A percentile compares a stretch with the other conserved stretches of the same genome.
phyloP scores from a whole-genome alignment of 30 jellyfish, hydroid and myxozoan species.

The Aurelia coerulea region DNA sequence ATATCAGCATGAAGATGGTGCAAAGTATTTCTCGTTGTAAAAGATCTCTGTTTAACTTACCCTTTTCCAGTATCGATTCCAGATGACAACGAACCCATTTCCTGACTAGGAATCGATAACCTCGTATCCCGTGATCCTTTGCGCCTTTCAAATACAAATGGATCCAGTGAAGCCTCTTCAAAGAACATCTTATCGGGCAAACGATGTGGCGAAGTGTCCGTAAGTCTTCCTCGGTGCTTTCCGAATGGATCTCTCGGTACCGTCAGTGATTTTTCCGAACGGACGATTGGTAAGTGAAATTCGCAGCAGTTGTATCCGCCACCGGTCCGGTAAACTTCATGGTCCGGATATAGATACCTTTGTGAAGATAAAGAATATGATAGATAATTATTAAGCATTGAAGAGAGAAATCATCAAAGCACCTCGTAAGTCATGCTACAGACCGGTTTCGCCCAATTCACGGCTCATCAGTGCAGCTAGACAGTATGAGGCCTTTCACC shows the following conservation, averaged over 20 bases:
- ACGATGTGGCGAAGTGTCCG: slow-evolving; percentile 45
- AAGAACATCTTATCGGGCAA: slow-evolving; percentile 25
- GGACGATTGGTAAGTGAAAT: slow-evolving; percentile 32
- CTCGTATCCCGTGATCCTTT: background rate
- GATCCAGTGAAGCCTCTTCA: slow-evolving; percentile 5
- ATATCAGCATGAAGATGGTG: too few species aligned
- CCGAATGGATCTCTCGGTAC: slow-evolving; percentile 54
- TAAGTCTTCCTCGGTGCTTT: slow-evolving; percentile 39
- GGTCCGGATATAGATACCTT: slow-evolving; percentile 63
- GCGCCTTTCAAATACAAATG: slow-evolving; percentile 8
- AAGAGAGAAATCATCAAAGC: too few species aligned
- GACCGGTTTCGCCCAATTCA: too few species aligned
- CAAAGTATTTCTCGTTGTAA: too few species aligned
- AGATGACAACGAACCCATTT: background rate
- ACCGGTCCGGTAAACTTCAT: slow-evolving; percentile 74
- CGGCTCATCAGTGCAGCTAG: too few species aligned
- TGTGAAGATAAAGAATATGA: background rate
- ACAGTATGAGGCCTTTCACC: too few species aligned
- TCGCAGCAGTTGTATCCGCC: slow-evolving; percentile 65
- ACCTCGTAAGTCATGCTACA: too few species aligned
- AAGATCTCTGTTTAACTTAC: too few species aligned
- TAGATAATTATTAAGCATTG: background rate
- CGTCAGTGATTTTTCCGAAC: slow-evolving; percentile 40
- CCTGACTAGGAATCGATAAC: background rate
- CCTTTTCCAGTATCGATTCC: background rate